Conservation (phyloP, 2,113 vertebrate species). For the Otis tarda region DNA sequence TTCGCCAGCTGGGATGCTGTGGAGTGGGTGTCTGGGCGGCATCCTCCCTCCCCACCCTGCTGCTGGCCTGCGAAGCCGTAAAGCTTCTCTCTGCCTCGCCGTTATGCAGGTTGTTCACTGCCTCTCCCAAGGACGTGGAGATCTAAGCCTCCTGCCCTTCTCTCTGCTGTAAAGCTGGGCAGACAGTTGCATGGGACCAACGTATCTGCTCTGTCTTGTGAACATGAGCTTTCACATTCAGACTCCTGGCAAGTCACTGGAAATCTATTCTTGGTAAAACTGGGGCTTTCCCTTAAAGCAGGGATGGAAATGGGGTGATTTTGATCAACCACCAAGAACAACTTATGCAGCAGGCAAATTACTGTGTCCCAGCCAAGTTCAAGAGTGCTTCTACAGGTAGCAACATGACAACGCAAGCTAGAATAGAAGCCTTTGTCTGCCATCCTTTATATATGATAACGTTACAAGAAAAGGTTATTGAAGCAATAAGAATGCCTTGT, state of each 20-base stretch:
- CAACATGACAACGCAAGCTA: background rate
- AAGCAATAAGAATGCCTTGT: background rate
- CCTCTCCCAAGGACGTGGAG: background rate
- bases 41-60: background rate
- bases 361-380: background rate
- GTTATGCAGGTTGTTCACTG: background rate
- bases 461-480: background rate
- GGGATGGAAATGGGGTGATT: background rate
- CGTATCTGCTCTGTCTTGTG: background rate
- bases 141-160: background rate
- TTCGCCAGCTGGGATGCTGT: background rate
- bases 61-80: background rate
- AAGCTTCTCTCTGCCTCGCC: background rate
- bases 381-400: background rate
- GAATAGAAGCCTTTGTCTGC: constrained; percentile 4
- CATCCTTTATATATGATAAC: background rate
- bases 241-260: background rate
- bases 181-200: rapidly evolving
- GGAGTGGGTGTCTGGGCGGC: background rate
- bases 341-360: background rate
- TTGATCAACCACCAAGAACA: background rate
- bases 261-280: background rate
- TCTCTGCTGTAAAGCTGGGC: background rate
- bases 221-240: background rate
- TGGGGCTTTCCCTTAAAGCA: background rate